Evolutionary conservation across 2,888 invertebrate species (phyloP).

Genomic region (Molorchus minor): DNA sequence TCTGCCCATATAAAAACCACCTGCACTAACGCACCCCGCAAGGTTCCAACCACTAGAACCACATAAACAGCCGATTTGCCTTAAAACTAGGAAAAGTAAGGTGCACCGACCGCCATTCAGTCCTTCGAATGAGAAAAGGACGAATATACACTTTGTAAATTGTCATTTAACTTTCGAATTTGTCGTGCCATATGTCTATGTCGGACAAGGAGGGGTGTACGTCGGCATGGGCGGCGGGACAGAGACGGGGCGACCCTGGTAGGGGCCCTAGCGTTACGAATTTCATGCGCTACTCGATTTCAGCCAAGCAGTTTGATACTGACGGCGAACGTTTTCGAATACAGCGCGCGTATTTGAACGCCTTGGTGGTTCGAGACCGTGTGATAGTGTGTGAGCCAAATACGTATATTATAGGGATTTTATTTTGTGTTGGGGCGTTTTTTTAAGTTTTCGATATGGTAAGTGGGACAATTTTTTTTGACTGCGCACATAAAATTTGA

Average conservation of each 20-base stretch:
- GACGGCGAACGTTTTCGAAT: slow-evolving; percentile 33
- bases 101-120: slow-evolving; percentile 39
- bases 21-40: no score
- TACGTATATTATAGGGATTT: slow-evolving; percentile 30
- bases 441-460: slow-evolving; percentile 32
- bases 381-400: slow-evolving; percentile 41
- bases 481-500: no score
- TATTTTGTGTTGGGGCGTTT: slow-evolving; percentile 25
- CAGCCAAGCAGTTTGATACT: slow-evolving; percentile 46
- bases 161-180: slow-evolving; percentile 47
- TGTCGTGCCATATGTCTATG: slow-evolving; percentile 45
- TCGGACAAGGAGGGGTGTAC: slow-evolving; percentile 32
- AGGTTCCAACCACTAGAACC: no score
- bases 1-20: no score
- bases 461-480: slow-evolving; percentile 22
- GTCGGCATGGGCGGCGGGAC: slow-evolving; percentile 11
- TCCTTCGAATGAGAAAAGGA: slow-evolving; percentile 43
- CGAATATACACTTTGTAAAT: not conserved
- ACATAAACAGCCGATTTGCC: slow-evolving; percentile 28
- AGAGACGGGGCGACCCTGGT: slow-evolving; percentile 38
- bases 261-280: slow-evolving; percentile 50
- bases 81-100: slow-evolving; percentile 48
- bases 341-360: slow-evolving; percentile 15
- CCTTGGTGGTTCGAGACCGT: slow-evolving; percentile 6
- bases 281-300: slow-evolving; percentile 47